These are phyloP conservation scores for Hapalemur alaotrensis DNA, from an alignment of 2,797 vertebrate genomes.

Conservation along the genomic window DNA sequence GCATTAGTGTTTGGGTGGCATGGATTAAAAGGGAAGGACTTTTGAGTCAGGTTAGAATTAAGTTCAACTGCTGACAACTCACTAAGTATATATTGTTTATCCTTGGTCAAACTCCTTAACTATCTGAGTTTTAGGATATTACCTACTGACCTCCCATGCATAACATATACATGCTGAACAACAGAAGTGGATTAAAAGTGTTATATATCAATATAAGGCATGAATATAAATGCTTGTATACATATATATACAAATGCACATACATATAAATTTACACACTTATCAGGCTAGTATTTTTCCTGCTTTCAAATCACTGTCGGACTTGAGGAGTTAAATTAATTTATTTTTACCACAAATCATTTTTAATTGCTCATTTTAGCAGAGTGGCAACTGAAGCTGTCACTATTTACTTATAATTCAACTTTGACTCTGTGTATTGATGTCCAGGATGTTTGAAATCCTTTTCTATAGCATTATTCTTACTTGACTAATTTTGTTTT, in stretches of 20 bases:
- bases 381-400: background rate
- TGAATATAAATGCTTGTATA: background rate
- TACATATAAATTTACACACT: background rate
- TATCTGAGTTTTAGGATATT: background rate
- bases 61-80: background rate
- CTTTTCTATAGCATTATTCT: background rate
- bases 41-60: background rate
- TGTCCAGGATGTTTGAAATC: background rate
- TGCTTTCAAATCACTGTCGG: background rate
- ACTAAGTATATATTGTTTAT: background rate
- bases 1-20: background rate
- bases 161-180: background rate
- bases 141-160: background rate
- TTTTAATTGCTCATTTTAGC: background rate
- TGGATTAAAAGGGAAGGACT: background rate
- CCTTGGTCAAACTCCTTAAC: background rate
- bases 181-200: background rate
- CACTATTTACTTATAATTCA: background rate
- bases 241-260: background rate
- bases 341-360: background rate
- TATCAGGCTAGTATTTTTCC: background rate
- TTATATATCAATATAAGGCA: background rate
- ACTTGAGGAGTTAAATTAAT: background rate
- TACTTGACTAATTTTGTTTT: background rate
- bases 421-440: background rate